These are phyloP conservation scores for Pseudochromis fuscus DNA, from an alignment of 2,797 vertebrate species.

Conservation along the genomic window DNA sequence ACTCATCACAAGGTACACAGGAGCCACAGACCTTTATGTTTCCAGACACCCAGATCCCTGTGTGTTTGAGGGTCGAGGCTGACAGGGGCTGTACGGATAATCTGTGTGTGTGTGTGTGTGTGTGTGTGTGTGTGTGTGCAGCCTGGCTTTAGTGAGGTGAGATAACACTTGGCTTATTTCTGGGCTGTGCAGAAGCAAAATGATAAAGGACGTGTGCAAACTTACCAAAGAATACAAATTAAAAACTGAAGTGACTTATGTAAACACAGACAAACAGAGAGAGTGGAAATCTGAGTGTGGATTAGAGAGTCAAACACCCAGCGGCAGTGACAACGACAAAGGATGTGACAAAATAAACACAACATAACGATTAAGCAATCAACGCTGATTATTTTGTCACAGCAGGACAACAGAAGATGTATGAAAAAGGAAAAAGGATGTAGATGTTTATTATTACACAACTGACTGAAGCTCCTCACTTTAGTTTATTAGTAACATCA, in stretches of 20 bases:
- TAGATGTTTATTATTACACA: too few relatives aligned
- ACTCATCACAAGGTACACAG: slow-evolving; percentile 40
- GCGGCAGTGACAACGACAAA: too few relatives aligned
- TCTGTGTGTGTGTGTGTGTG: slow-evolving; percentile 8
- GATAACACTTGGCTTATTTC: too few relatives aligned
- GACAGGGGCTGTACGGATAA: not conserved
- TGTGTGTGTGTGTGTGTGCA: slow-evolving; percentile 2
- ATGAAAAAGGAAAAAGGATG: too few relatives aligned
- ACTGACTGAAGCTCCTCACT: too few relatives aligned
- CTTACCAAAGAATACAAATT: not conserved
- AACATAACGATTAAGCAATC: too few relatives aligned
- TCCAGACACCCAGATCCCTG: slow-evolving; percentile 18
- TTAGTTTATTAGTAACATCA: too few relatives aligned
- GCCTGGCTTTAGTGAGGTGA: not conserved
- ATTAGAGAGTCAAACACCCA: too few relatives aligned
- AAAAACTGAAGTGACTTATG: not conserved
- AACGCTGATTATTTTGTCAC: too few relatives aligned
- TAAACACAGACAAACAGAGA: not conserved
- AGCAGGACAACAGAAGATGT: too few relatives aligned
- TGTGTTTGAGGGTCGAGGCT: not conserved
- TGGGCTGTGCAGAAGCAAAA: not conserved
- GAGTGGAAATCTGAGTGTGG: slow-evolving; percentile 5
- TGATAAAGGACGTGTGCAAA: not conserved
- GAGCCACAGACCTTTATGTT: slow-evolving; percentile 42
- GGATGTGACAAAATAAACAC: too few relatives aligned